Percentiles rank a stretch among this genome's conserved stretches.
Conservation (phyloP, 2,888 invertebrate genomes). For the Ectemnius lituratus region DNA sequence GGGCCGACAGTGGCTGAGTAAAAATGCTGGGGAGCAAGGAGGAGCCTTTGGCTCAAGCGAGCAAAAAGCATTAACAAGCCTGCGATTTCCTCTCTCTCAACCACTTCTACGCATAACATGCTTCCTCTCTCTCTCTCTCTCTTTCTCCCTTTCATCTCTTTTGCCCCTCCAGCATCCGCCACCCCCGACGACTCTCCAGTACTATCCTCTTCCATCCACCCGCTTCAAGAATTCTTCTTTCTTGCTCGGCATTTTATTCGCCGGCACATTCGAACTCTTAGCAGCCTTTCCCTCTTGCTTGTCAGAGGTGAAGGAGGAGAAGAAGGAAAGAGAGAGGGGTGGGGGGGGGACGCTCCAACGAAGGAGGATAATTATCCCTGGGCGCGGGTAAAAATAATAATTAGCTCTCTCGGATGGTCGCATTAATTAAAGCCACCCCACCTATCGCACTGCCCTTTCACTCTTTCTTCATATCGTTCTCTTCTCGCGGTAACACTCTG, state of each 20-base stretch:
- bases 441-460: neutral
- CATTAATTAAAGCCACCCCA: conserved; percentile 67
- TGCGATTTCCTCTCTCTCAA: conserved; percentile 46
- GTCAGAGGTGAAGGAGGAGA: too few species aligned
- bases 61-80: conserved; percentile 71
- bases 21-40: conserved; percentile 32
- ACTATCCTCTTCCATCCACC: neutral
- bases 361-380: conserved; percentile 70
- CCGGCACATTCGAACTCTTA: neutral
- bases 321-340: too few species aligned
- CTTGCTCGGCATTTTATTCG: neutral
- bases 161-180: neutral
- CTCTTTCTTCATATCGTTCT: too few species aligned
- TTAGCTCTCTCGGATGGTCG: conserved; percentile 67
- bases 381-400: conserved; percentile 73
- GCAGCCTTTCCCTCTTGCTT: neutral
- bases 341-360: too few species aligned
- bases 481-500: conserved; percentile 12
- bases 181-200: neutral
- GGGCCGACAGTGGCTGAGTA: conserved; percentile 30
- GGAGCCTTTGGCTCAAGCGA: neutral
- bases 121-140: too few species aligned
- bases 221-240: neutral
- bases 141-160: conserved; percentile 23
- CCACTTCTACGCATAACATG: conserved; percentile 46